Evolutionary conservation across 2,797 vertebrate species (phyloP).

Genomic region (Phrynocephalus vlangalii): DNA sequence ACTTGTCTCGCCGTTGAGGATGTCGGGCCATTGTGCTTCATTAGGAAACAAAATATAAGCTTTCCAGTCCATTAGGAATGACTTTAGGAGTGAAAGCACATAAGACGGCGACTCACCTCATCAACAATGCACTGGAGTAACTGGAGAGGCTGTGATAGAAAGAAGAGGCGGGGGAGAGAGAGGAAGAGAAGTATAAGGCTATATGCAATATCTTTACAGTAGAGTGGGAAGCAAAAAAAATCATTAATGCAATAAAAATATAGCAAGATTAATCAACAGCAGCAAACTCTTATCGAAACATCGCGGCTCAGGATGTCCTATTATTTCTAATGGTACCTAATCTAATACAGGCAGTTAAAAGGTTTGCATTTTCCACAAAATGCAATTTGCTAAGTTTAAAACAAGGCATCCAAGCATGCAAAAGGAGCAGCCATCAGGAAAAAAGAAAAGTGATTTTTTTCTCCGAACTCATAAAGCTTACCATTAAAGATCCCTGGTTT

Average conservation of each 20-base stretch:
- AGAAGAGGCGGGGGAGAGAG: slow-evolving; percentile 66
- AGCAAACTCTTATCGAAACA: slow-evolving; percentile 99
- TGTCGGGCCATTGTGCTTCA: slow-evolving; percentile 96
- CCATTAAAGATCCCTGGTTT: slow-evolving; percentile 97
- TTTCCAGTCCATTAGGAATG: slow-evolving; percentile 99
- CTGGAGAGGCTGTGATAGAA: slow-evolving; percentile 91
- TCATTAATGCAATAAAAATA: slow-evolving; percentile 99
- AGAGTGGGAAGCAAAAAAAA: slow-evolving; percentile 94
- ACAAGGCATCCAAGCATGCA: slow-evolving; percentile 96
- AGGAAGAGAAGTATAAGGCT: slow-evolving; percentile 89
- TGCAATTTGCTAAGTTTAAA: slow-evolving; percentile 99
- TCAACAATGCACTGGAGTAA: slow-evolving; percentile 99
- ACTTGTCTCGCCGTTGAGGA: slow-evolving; percentile 82
- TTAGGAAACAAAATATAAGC: slow-evolving; percentile 99
- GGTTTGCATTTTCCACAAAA: slow-evolving; percentile 99
- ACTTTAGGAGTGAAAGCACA: slow-evolving; percentile 99
- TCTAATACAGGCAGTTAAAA: slow-evolving; percentile 99
- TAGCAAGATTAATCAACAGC: slow-evolving; percentile 99
- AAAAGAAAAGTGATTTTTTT: slow-evolving; percentile 92
- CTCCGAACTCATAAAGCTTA: slow-evolving; percentile 95
- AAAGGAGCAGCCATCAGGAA: slow-evolving; percentile 94
- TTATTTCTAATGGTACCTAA: slow-evolving; percentile 99
- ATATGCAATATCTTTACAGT: slow-evolving; percentile 96
- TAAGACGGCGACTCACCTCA: slow-evolving; percentile 99
- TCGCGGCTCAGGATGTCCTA: slow-evolving; percentile 95